Evolutionary conservation across 2,797 vertebrate genomes (phyloP), one percentile per base, ranked within the genome.

Genomic region (Lagodon rhomboides): DNA sequence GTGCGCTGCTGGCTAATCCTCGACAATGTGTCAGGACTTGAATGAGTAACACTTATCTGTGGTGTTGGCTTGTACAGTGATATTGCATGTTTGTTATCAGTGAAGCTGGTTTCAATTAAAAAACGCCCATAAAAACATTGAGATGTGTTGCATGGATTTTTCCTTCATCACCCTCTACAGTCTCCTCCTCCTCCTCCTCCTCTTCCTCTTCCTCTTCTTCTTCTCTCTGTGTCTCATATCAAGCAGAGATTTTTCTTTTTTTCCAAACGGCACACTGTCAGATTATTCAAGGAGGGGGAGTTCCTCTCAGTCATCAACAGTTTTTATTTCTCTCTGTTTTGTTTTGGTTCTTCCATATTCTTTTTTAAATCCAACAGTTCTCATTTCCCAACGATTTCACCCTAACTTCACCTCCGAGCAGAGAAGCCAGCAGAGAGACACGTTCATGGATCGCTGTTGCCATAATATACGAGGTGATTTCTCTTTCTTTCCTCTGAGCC

Each of bases 21-120:
- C 91, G 92, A 93, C 96, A 94, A 56, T 94, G 95, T 96, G 97
- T 96, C 94, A 91, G 93, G 96, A 95, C 94, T 93, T 95, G 94
- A 95, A 96, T 97, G 96, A 96, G 94, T 96, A 95, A 95, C 96
- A 93, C 75, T 94, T 96, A 95, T 94, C 94, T 96, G 97, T 97
- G 96, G 97, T 97, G 96, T 96, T 96, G 97, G 96, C 91, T 97
- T 97, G 97, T 98, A 97, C 96, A 96, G 96, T 97, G 96, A 97
- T 96, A 94, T 95, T 98, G 97, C 98, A 99, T 98, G 98, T 98
- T 96, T 97, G 95, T 95, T 96, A 95, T 97, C 97, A 95, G 95
- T 97, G 97, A 96, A 95, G 95, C 95, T 97, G 97, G 95, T 96
- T 97, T 97, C 95, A 97, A 97, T 98, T 97, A 95, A 96, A 95